Evolutionary conservation across 2,113 vertebrate species (phyloP).

Genomic region (Phrynosoma blainvillii): DNA sequence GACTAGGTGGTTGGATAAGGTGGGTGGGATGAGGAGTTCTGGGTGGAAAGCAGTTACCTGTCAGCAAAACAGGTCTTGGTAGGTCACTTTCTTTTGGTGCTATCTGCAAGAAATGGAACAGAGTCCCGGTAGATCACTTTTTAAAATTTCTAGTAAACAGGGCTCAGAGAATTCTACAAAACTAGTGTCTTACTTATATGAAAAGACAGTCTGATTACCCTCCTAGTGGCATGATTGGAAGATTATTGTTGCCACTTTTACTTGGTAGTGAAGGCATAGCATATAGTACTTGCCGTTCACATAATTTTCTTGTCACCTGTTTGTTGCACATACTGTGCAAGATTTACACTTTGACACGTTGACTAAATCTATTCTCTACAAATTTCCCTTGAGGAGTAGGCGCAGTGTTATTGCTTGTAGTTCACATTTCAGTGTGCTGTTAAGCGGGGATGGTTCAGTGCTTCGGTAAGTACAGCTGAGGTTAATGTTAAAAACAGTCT

Average conservation of each 20-base stretch:
- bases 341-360: constrained; percentile 74
- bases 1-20: constrained; percentile 47
- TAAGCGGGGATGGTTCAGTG: constrained; percentile 80
- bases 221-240: constrained; percentile 31
- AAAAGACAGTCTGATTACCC: constrained; percentile 44
- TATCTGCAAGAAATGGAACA: constrained; percentile 41
- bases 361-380: constrained; percentile 81
- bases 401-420: constrained; percentile 79
- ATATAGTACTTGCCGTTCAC: constrained; percentile 60
- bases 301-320: constrained; percentile 69
- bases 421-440: constrained; percentile 80
- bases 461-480: constrained; percentile 80
- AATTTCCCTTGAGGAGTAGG: constrained; percentile 82
- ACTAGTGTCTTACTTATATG: constrained; percentile 16
- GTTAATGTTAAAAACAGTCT: constrained; percentile 70
- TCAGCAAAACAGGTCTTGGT: constrained; percentile 6
- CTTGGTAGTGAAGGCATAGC: constrained; percentile 56
- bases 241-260: constrained; percentile 45
- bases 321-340: constrained; percentile 73
- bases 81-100: constrained; percentile 45
- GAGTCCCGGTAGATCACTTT: constrained; percentile 29
- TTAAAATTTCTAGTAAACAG: constrained; percentile 34
- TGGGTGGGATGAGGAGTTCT: constrained; percentile 49
- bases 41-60: constrained; percentile 33
- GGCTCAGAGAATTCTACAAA: constrained; percentile 36